These are phyloP conservation scores for Oligia latruncula DNA, from an alignment of 2,888 invertebrate genomes.

Conservation along the genomic window DNA sequence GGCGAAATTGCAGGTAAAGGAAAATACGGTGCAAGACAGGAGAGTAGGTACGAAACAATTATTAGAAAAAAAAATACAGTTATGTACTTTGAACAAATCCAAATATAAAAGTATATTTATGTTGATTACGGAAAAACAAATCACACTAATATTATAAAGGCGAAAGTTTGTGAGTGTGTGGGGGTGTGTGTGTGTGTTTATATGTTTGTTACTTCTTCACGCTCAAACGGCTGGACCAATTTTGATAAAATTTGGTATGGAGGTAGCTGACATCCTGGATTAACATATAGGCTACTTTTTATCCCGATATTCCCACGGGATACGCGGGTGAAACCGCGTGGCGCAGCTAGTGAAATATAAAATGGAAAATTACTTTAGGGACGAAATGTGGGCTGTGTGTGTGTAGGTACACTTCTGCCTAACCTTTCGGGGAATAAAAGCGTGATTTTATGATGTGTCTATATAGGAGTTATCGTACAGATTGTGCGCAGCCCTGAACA, in stretches of 20 bases:
- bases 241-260: too few species aligned
- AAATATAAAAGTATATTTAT: background rate
- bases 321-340: too few species aligned
- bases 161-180: too few species aligned
- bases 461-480: background rate
- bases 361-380: background rate
- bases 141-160: too few species aligned
- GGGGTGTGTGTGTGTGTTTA: too few species aligned
- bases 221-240: too few species aligned
- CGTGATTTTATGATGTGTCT: background rate
- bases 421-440: background rate
- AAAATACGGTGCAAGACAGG: background rate
- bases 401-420: background rate
- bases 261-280: too few species aligned
- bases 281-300: too few species aligned
- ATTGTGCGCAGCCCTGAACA: background rate
- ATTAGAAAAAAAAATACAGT: background rate
- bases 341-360: background rate
- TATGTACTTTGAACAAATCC: background rate
- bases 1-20: conserved; percentile 37
- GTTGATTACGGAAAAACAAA: background rate
- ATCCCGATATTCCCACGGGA: too few species aligned
- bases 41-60: background rate
- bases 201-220: too few species aligned
- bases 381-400: background rate